phyloP scores from a whole-genome alignment of 1,140 invertebrate genomes.

The Heliconius melpomene region DNA sequence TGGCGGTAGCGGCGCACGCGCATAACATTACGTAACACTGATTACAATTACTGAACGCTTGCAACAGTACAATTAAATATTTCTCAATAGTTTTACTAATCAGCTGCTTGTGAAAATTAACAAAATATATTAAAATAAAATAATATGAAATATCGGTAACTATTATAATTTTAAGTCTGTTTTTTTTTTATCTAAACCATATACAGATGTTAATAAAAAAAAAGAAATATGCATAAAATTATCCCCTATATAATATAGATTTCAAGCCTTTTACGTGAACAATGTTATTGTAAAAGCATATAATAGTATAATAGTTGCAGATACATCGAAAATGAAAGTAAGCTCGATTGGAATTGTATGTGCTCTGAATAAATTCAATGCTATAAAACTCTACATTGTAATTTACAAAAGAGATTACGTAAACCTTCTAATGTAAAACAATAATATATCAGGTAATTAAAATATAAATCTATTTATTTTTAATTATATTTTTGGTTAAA shows the following conservation, averaged over 20 bases:
- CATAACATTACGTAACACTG: conserved; percentile 46
- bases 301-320: background rate
- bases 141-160: no score
- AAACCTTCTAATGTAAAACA: conserved; percentile 3
- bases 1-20: conserved; percentile 44
- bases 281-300: conserved; percentile 1
- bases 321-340: background rate
- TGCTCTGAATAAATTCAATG: conserved; percentile 2
- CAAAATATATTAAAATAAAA: no score
- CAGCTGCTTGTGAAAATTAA: no score
- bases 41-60: conserved; percentile 52
- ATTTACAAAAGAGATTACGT: background rate
- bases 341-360: background rate
- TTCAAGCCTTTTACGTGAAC: background rate
- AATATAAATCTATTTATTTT: background rate
- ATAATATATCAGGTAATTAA: background rate
- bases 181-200: no score
- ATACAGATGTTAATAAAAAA: no score
- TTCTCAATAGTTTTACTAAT: conserved; percentile 22
- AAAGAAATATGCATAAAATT: no score
- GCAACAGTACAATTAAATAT: conserved; percentile 54
- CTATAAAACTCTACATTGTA: background rate
- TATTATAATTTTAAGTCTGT: no score
- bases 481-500: background rate
- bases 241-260: background rate